Conservation (phyloP, 2,797 vertebrate species). For the Coreius guichenoti region DNA sequence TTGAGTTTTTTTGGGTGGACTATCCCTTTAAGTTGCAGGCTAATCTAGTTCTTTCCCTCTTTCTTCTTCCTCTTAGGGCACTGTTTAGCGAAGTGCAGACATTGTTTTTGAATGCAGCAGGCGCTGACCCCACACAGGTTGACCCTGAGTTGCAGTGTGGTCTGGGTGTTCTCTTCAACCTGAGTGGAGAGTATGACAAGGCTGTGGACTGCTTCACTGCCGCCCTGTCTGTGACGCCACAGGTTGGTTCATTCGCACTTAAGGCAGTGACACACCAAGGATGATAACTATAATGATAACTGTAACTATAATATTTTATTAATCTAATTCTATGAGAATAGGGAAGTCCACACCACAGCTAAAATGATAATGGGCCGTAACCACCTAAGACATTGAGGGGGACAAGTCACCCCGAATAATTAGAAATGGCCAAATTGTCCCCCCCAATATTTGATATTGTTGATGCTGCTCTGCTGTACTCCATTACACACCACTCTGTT, state of each 20-base stretch:
- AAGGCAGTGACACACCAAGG: neutral
- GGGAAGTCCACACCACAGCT: neutral
- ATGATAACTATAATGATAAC: neutral
- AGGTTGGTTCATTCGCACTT: constrained; percentile 68
- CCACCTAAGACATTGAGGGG: too few relatives aligned
- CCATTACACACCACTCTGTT: too few relatives aligned
- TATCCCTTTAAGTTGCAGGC: neutral
- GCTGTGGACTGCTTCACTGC: constrained; percentile 97
- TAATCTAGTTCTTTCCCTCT: neutral
- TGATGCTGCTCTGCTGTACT: too few relatives aligned
- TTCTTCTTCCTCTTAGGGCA: constrained; percentile 75
- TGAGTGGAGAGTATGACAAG: constrained; percentile 97
- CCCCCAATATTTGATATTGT: too few relatives aligned
- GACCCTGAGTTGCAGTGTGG: constrained; percentile 98
- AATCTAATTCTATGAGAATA: neutral
- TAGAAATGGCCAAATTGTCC: too few relatives aligned
- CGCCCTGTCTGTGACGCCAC: constrained; percentile 81
- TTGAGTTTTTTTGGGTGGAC: neutral
- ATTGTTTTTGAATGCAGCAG: constrained; percentile 89
- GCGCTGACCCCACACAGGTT: constrained; percentile 84
- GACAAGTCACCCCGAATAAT: too few relatives aligned
- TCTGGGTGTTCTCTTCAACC: constrained; percentile 96
- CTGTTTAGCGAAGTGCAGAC: constrained; percentile 93
- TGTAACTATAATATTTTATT: neutral
- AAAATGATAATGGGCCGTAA: neutral